Percentiles rank a stretch among this genome's conserved stretches.
These are phyloP conservation scores for Frankliniella fusca DNA, from an alignment of 2,888 invertebrate genomes.

Conservation along the genomic window DNA sequence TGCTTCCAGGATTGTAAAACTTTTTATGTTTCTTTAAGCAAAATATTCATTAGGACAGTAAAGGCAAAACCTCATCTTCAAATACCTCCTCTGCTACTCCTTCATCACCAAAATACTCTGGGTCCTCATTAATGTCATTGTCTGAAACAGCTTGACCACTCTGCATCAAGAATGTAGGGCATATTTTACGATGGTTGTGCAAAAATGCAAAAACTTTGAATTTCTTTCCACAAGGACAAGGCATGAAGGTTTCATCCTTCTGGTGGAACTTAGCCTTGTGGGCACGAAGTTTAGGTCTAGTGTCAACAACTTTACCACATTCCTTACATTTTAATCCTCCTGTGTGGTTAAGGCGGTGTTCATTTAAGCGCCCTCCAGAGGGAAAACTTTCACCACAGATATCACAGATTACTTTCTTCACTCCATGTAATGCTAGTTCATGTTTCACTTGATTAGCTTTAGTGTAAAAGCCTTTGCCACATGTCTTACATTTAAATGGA, in stretches of 20 bases:
- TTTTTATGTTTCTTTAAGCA: too few species aligned
- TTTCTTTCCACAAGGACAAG: background rate
- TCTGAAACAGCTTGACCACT: background rate
- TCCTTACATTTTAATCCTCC: background rate
- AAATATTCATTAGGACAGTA: too few species aligned
- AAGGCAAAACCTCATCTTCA: background rate
- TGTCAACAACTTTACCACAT: background rate
- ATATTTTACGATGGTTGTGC: background rate
- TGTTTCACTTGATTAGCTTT: background rate
- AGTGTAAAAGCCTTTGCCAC: slow-evolving; percentile 9
- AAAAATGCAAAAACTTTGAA: background rate
- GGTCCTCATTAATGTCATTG: background rate
- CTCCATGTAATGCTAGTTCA: background rate
- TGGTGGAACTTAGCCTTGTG: background rate
- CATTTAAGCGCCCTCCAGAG: background rate
- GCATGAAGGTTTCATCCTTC: background rate
- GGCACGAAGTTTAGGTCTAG: background rate
- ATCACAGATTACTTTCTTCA: background rate
- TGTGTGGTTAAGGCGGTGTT: background rate
- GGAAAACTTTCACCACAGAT: background rate
- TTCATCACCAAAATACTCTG: background rate
- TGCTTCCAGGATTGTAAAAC: too few species aligned
- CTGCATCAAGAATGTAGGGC: background rate
- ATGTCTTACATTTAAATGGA: background rate
- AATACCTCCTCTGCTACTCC: background rate